Percentiles rank a stretch among this genome's conserved stretches.
These are phyloP conservation scores for Orestias chungarensis DNA, from an alignment of 2,797 vertebrate genomes.

Conservation along the genomic window DNA sequence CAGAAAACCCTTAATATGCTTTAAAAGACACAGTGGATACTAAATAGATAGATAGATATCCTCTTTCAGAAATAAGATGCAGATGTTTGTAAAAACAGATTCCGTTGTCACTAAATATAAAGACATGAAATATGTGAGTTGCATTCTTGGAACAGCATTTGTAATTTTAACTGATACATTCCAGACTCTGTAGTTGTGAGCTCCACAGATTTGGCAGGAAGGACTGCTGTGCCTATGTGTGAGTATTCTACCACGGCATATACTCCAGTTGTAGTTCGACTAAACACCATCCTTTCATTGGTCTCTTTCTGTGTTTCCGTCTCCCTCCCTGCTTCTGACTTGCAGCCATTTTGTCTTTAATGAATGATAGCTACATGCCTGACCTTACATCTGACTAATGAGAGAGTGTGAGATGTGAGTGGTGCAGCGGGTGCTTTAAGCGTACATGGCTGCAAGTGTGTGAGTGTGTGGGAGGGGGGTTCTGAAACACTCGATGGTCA, in stretches of 20 bases:
- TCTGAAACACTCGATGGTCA: neutral
- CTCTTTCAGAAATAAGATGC: no score
- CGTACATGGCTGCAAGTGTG: neutral
- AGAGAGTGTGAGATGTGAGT: slow-evolving; percentile 10
- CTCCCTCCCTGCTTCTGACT: slow-evolving; percentile 37
- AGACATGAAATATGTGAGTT: neutral
- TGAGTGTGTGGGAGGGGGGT: neutral
- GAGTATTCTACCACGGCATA: slow-evolving; percentile 25
- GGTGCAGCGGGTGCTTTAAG: slow-evolving; percentile 7
- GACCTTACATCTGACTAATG: slow-evolving; percentile 59
- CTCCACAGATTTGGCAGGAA: slow-evolving; percentile 48
- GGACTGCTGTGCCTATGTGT: slow-evolving; percentile 17
- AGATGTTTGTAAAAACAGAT: neutral
- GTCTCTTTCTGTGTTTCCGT: slow-evolving; percentile 38
- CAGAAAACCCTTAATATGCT: no score
- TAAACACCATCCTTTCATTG: slow-evolving; percentile 55
- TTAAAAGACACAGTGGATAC: no score
- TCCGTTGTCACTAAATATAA: neutral
- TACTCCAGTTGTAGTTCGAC: slow-evolving; percentile 27
- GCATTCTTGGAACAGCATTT: slow-evolving; percentile 34
- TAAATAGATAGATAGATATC: no score
- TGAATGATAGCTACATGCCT: slow-evolving; percentile 57
- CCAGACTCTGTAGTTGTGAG: slow-evolving; percentile 31
- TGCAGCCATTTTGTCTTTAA: slow-evolving; percentile 50
- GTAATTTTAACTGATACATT: slow-evolving; percentile 36